Conservation (phyloP, 1,140 invertebrate genomes). For the Battus philenor region DNA sequence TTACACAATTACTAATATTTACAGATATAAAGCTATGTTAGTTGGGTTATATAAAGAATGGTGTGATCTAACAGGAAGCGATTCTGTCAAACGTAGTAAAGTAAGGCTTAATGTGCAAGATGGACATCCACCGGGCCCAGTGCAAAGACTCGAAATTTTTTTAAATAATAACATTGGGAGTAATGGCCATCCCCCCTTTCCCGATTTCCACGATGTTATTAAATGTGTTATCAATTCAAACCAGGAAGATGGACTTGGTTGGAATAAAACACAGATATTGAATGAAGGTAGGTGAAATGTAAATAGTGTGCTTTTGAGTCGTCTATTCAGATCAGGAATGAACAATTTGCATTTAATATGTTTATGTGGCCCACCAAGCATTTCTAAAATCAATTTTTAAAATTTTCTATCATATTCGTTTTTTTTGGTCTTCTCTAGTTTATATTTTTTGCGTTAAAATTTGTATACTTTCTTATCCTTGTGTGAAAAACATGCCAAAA, state of each 20-base stretch:
- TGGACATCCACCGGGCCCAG: constrained; percentile 33
- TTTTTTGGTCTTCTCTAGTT: too few species aligned
- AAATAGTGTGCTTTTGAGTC: too few species aligned
- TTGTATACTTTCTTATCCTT: too few species aligned
- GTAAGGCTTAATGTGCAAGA: constrained; percentile 31
- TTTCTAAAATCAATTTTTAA: too few species aligned
- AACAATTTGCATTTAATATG: too few species aligned
- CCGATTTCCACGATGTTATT: constrained; percentile 47
- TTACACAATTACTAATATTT: constrained; percentile 15
- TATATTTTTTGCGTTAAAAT: too few species aligned
- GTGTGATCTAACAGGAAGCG: constrained; percentile 29
- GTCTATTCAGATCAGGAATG: too few species aligned
- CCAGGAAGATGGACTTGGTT: constrained; percentile 32
- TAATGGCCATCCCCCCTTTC: constrained; percentile 38
- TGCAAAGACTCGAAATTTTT: constrained; percentile 35
- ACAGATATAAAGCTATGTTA: constrained; percentile 40
- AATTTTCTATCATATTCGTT: too few species aligned
- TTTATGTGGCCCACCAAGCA: too few species aligned
- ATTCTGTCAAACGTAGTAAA: constrained; percentile 24
- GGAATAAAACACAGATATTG: constrained; percentile 30
- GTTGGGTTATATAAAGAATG: constrained; percentile 39
- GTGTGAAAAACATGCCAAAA: too few species aligned
- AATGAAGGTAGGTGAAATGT: constrained; percentile 50
- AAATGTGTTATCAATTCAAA: constrained; percentile 42
- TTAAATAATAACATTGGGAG: constrained; percentile 38